These are phyloP conservation scores for Oligia strigilis DNA, from an alignment of 2,888 invertebrate genomes.

Conservation along the genomic window DNA sequence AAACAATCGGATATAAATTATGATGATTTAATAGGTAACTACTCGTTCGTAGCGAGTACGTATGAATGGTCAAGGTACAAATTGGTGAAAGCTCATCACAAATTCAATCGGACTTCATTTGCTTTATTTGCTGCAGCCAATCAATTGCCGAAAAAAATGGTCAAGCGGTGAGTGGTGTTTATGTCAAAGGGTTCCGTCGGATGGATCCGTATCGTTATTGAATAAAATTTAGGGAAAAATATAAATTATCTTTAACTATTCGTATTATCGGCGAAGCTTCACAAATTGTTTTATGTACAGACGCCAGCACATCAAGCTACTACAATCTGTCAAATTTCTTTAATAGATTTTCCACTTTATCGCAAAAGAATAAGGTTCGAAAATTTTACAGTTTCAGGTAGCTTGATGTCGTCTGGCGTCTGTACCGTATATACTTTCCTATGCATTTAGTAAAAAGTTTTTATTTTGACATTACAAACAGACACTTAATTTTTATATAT, in stretches of 20 bases:
- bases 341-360: too few species aligned
- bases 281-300: background rate
- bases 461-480: too few species aligned
- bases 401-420: too few species aligned
- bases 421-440: too few species aligned
- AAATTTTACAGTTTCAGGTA: too few species aligned
- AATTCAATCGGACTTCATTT: slow-evolving; percentile 87
- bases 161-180: slow-evolving; percentile 48
- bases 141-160: slow-evolving; percentile 86
- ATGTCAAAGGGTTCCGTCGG: slow-evolving; percentile 67
- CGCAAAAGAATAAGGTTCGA: too few species aligned
- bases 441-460: too few species aligned
- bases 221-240: background rate
- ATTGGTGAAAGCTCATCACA: slow-evolving; percentile 86
- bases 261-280: background rate
- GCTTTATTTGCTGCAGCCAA: slow-evolving; percentile 85
- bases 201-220: background rate
- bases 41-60: slow-evolving; percentile 28
- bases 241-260: background rate
- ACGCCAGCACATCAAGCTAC: too few species aligned
- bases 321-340: too few species aligned
- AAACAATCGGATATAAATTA: background rate
- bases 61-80: slow-evolving; percentile 70
- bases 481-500: too few species aligned
- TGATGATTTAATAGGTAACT: slow-evolving; percentile 5